phyloP scores from a whole-genome alignment of 2,113 vertebrate genomes.

The Platichthys flesus region DNA sequence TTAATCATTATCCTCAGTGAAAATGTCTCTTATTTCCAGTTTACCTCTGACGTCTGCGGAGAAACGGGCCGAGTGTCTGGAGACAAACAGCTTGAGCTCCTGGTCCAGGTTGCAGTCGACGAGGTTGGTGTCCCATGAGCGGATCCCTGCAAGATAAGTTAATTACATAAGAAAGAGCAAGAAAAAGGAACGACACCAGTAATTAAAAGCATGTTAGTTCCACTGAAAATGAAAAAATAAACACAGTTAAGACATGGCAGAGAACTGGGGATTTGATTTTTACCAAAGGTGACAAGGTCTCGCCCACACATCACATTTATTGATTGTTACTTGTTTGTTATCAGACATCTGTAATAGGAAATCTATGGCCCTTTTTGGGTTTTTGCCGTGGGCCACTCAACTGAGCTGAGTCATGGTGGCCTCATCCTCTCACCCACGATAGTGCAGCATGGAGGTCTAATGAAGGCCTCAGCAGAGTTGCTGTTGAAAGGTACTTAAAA shows the following conservation, averaged over 20 bases:
- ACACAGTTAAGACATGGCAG: neutral
- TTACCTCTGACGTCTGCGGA: slow-evolving; percentile 97
- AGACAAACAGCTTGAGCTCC: slow-evolving; percentile 98
- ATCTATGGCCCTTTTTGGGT: slow-evolving; percentile 61
- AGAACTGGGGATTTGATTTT: slow-evolving; percentile 18
- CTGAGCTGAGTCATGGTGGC: slow-evolving; percentile 63
- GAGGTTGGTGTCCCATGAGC: slow-evolving; percentile 96
- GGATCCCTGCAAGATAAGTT: slow-evolving; percentile 87
- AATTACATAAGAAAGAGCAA: neutral
- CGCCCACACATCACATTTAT: neutral
- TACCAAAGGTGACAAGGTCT: slow-evolving; percentile 7
- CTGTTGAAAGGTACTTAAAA: neutral
- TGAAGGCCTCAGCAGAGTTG: neutral
- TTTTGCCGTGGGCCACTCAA: slow-evolving; percentile 24
- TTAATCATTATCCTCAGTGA: neutral
- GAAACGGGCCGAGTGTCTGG: slow-evolving; percentile 96
- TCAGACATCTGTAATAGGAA: slow-evolving; percentile 72
- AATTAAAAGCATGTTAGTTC: neutral
- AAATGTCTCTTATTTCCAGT: slow-evolving; percentile 16
- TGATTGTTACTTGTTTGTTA: slow-evolving; percentile 45
- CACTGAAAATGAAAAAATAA: neutral
- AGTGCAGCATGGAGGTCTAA: neutral
- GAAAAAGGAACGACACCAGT: neutral
- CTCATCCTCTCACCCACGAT: neutral
- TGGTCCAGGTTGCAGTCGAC: slow-evolving; percentile 97